Evolutionary conservation across 2,888 invertebrate species (phyloP).

Genomic region (Bombylius discolor): DNA sequence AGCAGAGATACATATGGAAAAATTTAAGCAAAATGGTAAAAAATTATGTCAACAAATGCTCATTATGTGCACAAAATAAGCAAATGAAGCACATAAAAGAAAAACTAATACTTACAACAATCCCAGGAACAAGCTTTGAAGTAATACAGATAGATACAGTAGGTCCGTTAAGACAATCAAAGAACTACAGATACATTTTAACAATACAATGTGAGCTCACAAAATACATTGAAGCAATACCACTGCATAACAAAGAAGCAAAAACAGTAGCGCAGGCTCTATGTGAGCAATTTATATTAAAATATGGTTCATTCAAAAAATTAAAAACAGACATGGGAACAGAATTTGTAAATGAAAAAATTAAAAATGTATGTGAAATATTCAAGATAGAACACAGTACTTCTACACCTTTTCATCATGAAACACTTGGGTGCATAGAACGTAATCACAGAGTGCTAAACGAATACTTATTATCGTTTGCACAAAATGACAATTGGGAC

Average conservation of each 20-base stretch:
- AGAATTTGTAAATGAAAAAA: constrained; percentile 12
- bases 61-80: neutral
- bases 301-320: constrained; percentile 11
- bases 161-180: neutral
- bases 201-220: neutral
- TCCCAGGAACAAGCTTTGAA: neutral
- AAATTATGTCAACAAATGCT: neutral
- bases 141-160: neutral
- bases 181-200: neutral
- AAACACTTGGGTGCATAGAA: constrained; percentile 15
- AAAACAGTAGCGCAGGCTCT: constrained; percentile 16
- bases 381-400: constrained; percentile 7
- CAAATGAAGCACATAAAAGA: neutral
- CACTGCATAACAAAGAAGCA: constrained; percentile 17
- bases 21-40: neutral
- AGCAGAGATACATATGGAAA: neutral
- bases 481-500: constrained; percentile 10
- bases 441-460: constrained; percentile 15
- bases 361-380: constrained; percentile 6
- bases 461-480: constrained; percentile 13
- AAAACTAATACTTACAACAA: neutral
- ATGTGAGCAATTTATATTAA: constrained; percentile 15
- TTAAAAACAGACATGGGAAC: constrained; percentile 14
- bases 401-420: constrained; percentile 13
- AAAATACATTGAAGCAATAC: constrained; percentile 13